Evolutionary conservation across 2,113 vertebrate genomes (phyloP).

Genomic region (Chitala chitala): DNA sequence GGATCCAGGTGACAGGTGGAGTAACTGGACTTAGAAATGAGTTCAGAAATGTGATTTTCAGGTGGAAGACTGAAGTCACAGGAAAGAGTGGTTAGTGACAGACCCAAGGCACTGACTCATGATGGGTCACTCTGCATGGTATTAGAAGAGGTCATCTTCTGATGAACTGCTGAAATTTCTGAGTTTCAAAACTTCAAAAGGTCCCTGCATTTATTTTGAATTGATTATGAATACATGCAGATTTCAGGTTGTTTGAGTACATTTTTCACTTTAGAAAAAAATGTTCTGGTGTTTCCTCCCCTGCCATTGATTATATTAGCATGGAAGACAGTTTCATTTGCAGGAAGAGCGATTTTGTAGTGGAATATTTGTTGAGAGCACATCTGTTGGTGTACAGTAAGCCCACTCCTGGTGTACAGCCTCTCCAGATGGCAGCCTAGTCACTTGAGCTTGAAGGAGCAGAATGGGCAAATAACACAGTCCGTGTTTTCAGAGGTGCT

Average conservation of each 20-base stretch:
- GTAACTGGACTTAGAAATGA: background rate
- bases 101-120: background rate
- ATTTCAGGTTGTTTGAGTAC: background rate
- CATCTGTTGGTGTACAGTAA: background rate
- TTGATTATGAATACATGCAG: background rate
- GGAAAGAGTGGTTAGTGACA: background rate
- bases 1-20: background rate
- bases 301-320: background rate
- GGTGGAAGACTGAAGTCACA: background rate
- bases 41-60: background rate
- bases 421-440: background rate
- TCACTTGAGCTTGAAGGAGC: background rate
- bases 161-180: background rate
- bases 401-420: background rate
- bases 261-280: background rate
- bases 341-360: background rate
- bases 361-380: background rate
- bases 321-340: background rate
- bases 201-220: background rate
- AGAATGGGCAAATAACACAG: background rate
- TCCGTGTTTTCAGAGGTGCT: background rate
- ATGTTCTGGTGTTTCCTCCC: background rate
- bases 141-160: background rate
- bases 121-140: background rate
- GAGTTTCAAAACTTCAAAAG: background rate